phyloP scores from a whole-genome alignment of 2,888 invertebrate species.

The Heteromyza rotundicornis region DNA sequence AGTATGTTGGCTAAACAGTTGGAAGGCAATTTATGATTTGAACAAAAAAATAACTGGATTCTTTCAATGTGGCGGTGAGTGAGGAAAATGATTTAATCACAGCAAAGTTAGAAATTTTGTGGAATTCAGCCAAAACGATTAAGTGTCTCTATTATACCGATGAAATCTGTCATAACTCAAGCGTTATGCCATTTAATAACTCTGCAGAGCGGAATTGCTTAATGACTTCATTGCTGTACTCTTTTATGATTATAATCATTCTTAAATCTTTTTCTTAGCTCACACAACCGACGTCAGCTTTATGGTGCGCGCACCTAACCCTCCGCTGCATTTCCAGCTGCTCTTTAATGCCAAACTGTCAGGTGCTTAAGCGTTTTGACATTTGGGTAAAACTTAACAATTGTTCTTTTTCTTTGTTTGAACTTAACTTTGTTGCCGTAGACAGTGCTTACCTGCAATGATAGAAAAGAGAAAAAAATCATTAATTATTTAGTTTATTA shows the following conservation, averaged over 20 bases:
- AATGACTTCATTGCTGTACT: constrained; percentile 18
- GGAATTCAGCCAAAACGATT: too few relatives aligned
- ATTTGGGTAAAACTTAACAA: not conserved
- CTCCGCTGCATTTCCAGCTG: not conserved
- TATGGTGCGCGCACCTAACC: too few relatives aligned
- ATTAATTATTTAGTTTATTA: not conserved
- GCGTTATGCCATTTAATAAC: not conserved
- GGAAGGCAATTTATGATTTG: too few relatives aligned
- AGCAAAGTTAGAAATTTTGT: too few relatives aligned
- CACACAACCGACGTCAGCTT: too few relatives aligned
- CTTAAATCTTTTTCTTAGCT: constrained; percentile 3
- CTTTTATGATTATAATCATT: not conserved
- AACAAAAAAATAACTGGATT: too few relatives aligned
- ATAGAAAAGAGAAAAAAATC: constrained; percentile 4
- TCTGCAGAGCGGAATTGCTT: constrained; percentile 4
- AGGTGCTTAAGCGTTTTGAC: constrained; percentile 14
- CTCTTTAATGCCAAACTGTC: constrained; percentile 12
- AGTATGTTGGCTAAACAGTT: too few relatives aligned
- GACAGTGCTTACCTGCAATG: constrained; percentile 12
- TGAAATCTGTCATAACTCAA: not conserved
- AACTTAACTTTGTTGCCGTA: not conserved
- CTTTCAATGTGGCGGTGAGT: too few relatives aligned
- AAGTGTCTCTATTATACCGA: too few relatives aligned
- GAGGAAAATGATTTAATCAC: too few relatives aligned
- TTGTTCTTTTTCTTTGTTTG: not conserved